Evolutionary conservation across 2,797 vertebrate species (phyloP).

Genomic region (Menidia menidia): DNA sequence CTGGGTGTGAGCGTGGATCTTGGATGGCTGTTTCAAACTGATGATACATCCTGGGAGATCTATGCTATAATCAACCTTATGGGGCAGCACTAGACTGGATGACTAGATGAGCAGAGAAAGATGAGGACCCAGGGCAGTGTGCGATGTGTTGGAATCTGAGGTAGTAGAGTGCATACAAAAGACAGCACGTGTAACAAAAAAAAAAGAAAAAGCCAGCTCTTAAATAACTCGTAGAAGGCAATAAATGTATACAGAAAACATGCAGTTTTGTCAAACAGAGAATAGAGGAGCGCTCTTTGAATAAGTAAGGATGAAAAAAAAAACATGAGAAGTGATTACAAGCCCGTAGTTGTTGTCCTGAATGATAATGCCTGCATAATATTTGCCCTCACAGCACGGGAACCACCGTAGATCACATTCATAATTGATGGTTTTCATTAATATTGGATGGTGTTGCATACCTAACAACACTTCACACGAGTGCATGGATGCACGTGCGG

Average conservation of each 20-base stretch:
- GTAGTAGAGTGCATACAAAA: conserved; percentile 26
- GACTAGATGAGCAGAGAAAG: conserved; percentile 56
- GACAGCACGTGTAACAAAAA: background rate
- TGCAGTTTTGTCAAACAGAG: conserved; percentile 4
- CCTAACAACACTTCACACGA: conserved; percentile 25
- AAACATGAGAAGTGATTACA: conserved; percentile 5
- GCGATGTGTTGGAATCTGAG: conserved; percentile 45
- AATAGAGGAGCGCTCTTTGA: conserved; percentile 12
- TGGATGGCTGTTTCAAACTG: background rate
- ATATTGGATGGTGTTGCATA: conserved; percentile 59
- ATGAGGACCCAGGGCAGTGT: conserved; percentile 46
- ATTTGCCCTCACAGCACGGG: conserved; percentile 39
- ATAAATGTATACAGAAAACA: background rate
- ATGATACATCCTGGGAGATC: background rate
- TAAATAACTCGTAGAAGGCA: conserved; percentile 7
- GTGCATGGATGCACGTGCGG: background rate
- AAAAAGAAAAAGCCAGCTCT: conserved; percentile 2
- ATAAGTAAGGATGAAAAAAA: conserved; percentile 8
- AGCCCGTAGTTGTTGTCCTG: conserved; percentile 26
- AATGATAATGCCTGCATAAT: conserved; percentile 39
- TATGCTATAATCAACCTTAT: conserved; percentile 6
- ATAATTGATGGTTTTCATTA: conserved; percentile 66
- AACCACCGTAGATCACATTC: conserved; percentile 50
- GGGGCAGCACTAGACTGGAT: conserved; percentile 26
- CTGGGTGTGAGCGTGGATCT: conserved; percentile 9